phyloP scores from a whole-genome alignment of 1,140 invertebrate species.

The Battus philenor region DNA sequence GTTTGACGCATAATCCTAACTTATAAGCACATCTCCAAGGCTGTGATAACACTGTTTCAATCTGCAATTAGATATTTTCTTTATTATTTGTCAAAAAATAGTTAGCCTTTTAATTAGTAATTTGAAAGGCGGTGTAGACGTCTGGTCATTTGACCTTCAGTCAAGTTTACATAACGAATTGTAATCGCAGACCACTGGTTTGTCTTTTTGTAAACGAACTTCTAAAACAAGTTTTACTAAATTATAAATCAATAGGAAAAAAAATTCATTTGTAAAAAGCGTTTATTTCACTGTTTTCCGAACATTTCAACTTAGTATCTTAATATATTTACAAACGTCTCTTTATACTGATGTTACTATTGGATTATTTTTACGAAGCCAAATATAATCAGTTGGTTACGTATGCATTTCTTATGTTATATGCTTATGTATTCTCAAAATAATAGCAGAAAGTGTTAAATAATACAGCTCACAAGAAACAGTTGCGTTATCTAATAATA shows the following conservation, averaged over 20 bases:
- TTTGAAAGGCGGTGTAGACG: slow-evolving; percentile 9
- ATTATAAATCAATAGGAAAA: no score
- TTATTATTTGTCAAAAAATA: no score
- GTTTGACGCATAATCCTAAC: no score
- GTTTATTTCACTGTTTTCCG: no score
- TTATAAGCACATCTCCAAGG: no score
- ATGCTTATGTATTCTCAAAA: slow-evolving; percentile 7
- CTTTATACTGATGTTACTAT: no score
- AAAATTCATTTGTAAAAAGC: no score
- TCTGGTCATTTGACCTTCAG: slow-evolving; percentile 13
- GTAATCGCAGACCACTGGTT: slow-evolving; percentile 1
- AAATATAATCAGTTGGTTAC: background rate
- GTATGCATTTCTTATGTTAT: background rate
- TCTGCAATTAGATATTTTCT: no score
- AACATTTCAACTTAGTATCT: no score
- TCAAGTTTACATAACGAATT: slow-evolving; percentile 10
- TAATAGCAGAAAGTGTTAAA: slow-evolving; percentile 6
- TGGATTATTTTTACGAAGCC: background rate
- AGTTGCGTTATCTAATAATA: slow-evolving; percentile 6
- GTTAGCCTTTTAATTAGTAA: no score
- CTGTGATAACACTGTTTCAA: no score
- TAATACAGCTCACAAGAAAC: background rate
- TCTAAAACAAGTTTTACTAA: slow-evolving; percentile 13
- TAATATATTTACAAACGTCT: no score
- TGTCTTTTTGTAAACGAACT: slow-evolving; percentile 6